Base-by-base conservation (phyloP, 2,797 vertebrate genomes). In the Loriculus beryllinus region DNA sequence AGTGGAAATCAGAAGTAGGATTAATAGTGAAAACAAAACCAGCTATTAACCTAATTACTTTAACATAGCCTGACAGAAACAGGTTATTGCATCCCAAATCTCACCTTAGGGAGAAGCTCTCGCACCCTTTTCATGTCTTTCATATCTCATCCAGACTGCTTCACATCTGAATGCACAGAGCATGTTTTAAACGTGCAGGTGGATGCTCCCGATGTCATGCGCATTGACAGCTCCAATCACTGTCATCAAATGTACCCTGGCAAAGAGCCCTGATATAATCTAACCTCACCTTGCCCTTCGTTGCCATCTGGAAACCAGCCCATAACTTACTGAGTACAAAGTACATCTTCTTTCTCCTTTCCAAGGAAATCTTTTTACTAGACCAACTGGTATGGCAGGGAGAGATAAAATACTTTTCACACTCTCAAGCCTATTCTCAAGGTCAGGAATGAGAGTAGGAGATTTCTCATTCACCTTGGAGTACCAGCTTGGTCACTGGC, bases 21-120 rank as follows among this genome's bases (percentile, higher is more conserved):
- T 49, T 83, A 71, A 54, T 19, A 14, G 42, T 9, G 65, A 75
- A 91, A 83, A 3, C 8, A 37, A 65, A 91, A 91, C 0, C 43
- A 25, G 35, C 49, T 83, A 83, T 91, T 96, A 83, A 79, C 57
- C 45, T 63, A 35, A 65, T 88, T 71, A 37, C n/a, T 59, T 86
- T 72, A 92, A 86, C 47, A 35, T 14, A 81, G 43, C 48, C 54
- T 93, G 90, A 93, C 87, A 88, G 77, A 87, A 93, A 69, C 31
- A 51, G 63, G 59, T 59, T 82, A 72, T 25, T 82, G 64, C 6
- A 0, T 64, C 93, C 78, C 89, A 87, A 92, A 80, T 54, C 49
- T 63, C 51, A 90, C 67, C 16, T 76, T 29, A 35, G 59, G 28
- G 70, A 92, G 45, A 82, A 90, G 59, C 25, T 93, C 59, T 67